phyloP scores from a whole-genome alignment of 2,888 invertebrate genomes.

The Tricholauxania praeusta region DNA sequence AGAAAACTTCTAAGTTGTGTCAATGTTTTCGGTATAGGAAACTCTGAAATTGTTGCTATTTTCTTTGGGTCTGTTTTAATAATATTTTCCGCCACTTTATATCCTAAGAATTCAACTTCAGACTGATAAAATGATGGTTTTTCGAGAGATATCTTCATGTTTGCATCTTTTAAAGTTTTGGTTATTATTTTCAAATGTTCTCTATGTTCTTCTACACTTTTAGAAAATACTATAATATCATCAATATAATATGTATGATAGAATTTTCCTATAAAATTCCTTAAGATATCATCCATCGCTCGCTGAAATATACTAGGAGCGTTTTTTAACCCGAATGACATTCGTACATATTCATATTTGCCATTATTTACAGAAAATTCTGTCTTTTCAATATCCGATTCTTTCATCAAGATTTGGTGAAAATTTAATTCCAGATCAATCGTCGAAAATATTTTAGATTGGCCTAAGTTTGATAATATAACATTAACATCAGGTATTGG shows the following conservation, averaged over 20 bases:
- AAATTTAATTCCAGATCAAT: conserved; percentile 43
- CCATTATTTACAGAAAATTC: conserved; percentile 42
- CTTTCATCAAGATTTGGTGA: conserved; percentile 43
- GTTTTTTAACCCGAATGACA: conserved; percentile 44
- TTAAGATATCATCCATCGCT: conserved; percentile 42
- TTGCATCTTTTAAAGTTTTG: conserved; percentile 37
- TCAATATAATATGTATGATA: conserved; percentile 47
- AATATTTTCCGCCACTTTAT: conserved; percentile 36
- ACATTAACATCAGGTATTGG: conserved; percentile 38
- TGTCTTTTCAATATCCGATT: conserved; percentile 41
- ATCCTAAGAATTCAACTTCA: conserved; percentile 47
- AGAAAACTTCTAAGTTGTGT: conserved; percentile 45
- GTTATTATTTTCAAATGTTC: conserved; percentile 40
- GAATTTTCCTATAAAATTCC: conserved; percentile 43
- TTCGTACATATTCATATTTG: conserved; percentile 37
- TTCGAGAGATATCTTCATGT: conserved; percentile 49
- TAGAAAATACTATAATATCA: conserved; percentile 46
- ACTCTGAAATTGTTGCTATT: conserved; percentile 43
- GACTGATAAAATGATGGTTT: conserved; percentile 46
- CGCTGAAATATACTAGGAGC: conserved; percentile 41
- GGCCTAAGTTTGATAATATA: conserved; percentile 39
- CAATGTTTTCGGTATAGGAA: conserved; percentile 42
- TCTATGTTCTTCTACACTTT: conserved; percentile 39
- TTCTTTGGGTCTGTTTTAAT: conserved; percentile 45
- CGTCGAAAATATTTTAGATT: conserved; percentile 37